Conservation (phyloP, 2,797 vertebrate genomes). For the Smutsia temminckii region DNA sequence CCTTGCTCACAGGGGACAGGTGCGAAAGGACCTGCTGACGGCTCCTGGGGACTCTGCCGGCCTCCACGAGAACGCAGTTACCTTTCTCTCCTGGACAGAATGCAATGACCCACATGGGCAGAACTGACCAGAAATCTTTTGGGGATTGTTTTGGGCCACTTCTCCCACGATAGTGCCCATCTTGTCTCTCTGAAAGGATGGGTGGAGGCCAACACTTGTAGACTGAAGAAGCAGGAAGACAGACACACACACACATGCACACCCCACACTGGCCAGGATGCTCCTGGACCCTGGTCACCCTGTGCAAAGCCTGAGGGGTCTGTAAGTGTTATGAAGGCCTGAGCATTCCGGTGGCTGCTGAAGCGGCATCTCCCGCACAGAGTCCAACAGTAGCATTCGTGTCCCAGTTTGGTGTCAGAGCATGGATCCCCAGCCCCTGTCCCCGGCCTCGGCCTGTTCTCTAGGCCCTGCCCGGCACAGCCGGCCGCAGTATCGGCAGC, state of each 20-base stretch:
- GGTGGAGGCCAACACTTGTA: not conserved
- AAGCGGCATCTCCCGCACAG: not conserved
- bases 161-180: not conserved
- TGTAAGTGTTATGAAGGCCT: not conserved
- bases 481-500: not conserved
- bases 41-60: too few species aligned
- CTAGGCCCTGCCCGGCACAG: not conserved
- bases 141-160: not conserved
- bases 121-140: not conserved
- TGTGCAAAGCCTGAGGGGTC: not conserved
- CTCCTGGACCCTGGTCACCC: not conserved
- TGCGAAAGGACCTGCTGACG: too few species aligned
- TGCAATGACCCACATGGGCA: not conserved
- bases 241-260: not conserved
- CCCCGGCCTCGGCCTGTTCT: not conserved
- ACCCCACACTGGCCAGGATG: not conserved
- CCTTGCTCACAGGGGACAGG: too few species aligned
- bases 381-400: not conserved
- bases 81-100: not conserved
- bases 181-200: not conserved
- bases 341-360: not conserved
- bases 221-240: too few species aligned
- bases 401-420: not conserved
- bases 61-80: too few species aligned
- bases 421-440: not conserved